A percentile compares a stretch with the other conserved stretches of the same genome.
Conservation (phyloP, 2,888 invertebrate genomes). For the Creontiades dilutus region DNA sequence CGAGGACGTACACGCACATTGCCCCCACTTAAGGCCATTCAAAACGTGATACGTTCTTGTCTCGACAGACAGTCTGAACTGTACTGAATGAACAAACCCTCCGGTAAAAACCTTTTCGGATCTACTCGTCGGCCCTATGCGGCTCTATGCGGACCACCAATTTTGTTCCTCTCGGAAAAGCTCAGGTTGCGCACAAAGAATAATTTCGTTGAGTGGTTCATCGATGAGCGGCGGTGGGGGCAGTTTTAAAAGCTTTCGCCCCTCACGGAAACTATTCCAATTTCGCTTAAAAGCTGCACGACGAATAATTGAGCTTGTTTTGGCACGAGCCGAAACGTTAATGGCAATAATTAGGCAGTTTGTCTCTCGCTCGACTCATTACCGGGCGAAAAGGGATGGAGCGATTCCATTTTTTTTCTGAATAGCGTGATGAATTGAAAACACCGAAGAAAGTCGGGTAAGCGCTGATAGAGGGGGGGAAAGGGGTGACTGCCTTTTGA, state of each 20-base stretch:
- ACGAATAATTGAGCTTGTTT: slow-evolving; percentile 51
- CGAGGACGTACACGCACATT: no score
- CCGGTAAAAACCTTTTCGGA: no score
- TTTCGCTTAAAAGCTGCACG: slow-evolving; percentile 46
- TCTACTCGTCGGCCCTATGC: not conserved
- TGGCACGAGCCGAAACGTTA: slow-evolving; percentile 33
- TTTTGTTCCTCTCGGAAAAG: slow-evolving; percentile 2
- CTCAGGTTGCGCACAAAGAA: not conserved
- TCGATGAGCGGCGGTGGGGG: not conserved
- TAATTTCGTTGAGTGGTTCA: slow-evolving; percentile 30
- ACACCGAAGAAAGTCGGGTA: no score
- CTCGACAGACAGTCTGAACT: no score
- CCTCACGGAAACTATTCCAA: slow-evolving; percentile 37
- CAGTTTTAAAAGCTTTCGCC: slow-evolving; percentile 15
- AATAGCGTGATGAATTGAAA: no score
- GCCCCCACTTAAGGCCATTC: no score
- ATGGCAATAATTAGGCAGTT: slow-evolving; percentile 49
- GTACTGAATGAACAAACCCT: no score
- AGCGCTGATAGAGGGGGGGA: no score
- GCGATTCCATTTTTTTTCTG: not conserved
- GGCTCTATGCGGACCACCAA: not conserved
- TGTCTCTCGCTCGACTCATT: slow-evolving; percentile 46
- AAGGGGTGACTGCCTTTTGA: no score
- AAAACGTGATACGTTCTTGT: no score
- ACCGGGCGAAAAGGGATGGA: not conserved